Percentiles rank a stretch among this genome's conserved stretches.
phyloP scores from a whole-genome alignment of 92 coral and sea anemone genomes.

The Porites cylindrica region DNA sequence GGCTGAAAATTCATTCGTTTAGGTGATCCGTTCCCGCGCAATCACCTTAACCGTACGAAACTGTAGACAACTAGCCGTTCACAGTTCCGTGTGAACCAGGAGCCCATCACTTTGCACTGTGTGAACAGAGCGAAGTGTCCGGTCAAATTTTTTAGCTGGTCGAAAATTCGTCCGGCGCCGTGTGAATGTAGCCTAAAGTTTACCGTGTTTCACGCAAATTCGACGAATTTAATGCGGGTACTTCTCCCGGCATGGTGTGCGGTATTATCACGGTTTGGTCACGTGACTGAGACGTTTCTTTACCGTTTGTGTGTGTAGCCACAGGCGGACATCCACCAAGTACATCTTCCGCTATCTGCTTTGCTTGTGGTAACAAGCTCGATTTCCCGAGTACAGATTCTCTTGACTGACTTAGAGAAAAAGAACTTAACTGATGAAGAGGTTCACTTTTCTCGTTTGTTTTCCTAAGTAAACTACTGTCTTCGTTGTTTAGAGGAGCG shows the following conservation, averaged over 20 bases:
- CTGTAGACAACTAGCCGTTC: no score
- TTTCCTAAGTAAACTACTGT: background rate
- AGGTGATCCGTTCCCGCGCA: no score
- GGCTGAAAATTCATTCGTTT: no score
- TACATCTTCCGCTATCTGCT: background rate
- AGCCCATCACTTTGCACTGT: no score
- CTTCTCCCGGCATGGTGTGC: background rate
- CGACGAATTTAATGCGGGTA: background rate
- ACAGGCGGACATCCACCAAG: background rate
- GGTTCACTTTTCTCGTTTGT: background rate
- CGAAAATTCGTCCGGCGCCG: no score
- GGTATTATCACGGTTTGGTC: background rate
- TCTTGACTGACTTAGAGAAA: background rate
- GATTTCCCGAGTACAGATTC: background rate
- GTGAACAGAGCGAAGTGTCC: no score
- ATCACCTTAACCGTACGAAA: no score
- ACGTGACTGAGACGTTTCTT: background rate
- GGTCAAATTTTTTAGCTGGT: no score
- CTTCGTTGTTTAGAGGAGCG: background rate
- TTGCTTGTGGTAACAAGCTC: background rate
- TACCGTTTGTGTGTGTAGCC: background rate
- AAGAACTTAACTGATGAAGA: background rate
- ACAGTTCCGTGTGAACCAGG: no score
- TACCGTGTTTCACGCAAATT: constrained; percentile 18
- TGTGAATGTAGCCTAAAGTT: background rate